phyloP scores from a whole-genome alignment of 2,113 vertebrate species.

The Orientallactaga bullata region DNA sequence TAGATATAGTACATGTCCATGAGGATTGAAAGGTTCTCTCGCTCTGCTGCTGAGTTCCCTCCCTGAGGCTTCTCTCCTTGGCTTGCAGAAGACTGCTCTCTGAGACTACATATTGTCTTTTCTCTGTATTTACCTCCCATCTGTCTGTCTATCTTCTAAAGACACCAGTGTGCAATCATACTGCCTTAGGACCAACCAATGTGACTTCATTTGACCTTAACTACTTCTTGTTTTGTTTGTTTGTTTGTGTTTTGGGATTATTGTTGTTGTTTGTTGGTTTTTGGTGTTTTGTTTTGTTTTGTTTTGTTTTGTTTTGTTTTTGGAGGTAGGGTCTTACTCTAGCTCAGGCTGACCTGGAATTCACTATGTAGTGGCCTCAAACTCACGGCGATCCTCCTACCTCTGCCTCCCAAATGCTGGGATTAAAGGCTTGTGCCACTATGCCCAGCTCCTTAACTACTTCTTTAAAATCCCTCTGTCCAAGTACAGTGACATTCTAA shows the following conservation, averaged over 20 bases:
- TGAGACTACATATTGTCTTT: constrained; percentile 12
- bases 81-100: not conserved
- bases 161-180: not conserved
- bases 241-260: too few relatives aligned
- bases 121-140: not conserved
- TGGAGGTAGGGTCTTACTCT: too few relatives aligned
- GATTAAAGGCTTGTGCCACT: too few relatives aligned
- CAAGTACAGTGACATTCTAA: not conserved
- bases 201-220: not conserved
- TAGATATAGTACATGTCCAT: not conserved
- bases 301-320: too few relatives aligned
- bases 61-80: not conserved
- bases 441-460: too few relatives aligned
- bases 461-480: not conserved
- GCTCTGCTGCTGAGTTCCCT: not conserved
- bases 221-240: too few relatives aligned
- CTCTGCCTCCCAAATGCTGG: too few relatives aligned
- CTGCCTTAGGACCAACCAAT: not conserved
- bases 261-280: too few relatives aligned
- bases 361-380: too few relatives aligned
- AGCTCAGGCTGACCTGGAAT: too few relatives aligned
- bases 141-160: not conserved
- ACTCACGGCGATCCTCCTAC: too few relatives aligned
- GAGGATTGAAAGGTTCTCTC: not conserved
- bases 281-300: too few relatives aligned